phyloP scores from a whole-genome alignment of 2,888 invertebrate genomes.

The Chrysolina americana region DNA sequence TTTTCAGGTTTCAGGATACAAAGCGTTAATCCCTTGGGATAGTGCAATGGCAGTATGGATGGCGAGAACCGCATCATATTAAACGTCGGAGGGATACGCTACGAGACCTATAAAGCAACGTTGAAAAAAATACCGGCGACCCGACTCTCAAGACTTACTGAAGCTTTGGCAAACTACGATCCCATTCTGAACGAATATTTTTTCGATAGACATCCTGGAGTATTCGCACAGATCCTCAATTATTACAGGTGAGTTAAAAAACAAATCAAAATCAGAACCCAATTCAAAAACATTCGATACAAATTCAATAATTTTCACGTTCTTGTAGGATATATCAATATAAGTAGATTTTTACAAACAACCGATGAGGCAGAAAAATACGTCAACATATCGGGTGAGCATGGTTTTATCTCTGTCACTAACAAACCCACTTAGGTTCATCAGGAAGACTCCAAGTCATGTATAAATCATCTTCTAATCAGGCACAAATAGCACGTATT shows the following conservation, averaged over 20 bases:
- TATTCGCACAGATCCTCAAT: constrained; percentile 90
- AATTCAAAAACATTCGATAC: too few relatives aligned
- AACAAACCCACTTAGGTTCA: too few relatives aligned
- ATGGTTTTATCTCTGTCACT: too few relatives aligned
- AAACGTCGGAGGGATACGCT: constrained; percentile 91
- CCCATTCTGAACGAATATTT: constrained; percentile 92
- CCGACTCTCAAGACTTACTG: constrained; percentile 84
- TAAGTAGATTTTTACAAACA: too few relatives aligned
- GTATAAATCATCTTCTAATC: too few relatives aligned
- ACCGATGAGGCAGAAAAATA: too few relatives aligned
- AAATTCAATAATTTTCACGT: too few relatives aligned
- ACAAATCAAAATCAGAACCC: too few relatives aligned
- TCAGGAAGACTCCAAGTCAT: too few relatives aligned
- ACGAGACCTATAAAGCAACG: constrained; percentile 85
- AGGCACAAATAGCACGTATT: too few relatives aligned
- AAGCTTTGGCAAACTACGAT: constrained; percentile 91
- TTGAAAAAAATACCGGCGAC: constrained; percentile 93
- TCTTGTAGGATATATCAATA: too few relatives aligned
- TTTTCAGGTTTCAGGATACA: constrained; percentile 32
- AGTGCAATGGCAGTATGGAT: constrained; percentile 76
- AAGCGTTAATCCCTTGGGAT: constrained; percentile 32
- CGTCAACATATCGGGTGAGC: too few relatives aligned
- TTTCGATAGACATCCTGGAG: constrained; percentile 89
- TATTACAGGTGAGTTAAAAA: constrained; percentile 79
- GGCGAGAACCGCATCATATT: constrained; percentile 94